These are phyloP conservation scores for Potamilus streckersoni DNA, from an alignment of 1,140 invertebrate species.

Conservation along the genomic window DNA sequence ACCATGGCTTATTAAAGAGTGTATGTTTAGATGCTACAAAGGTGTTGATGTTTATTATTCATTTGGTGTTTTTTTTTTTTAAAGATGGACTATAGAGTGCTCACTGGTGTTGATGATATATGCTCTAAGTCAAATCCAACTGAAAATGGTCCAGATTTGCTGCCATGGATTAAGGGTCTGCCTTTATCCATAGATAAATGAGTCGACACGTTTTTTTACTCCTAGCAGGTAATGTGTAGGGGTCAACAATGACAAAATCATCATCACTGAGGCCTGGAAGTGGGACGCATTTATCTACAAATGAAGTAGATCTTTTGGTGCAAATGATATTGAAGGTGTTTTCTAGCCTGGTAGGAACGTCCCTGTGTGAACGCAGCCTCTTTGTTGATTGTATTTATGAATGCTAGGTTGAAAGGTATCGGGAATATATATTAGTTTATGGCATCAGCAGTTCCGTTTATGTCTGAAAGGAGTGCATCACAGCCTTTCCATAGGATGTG, in stretches of 20 bases:
- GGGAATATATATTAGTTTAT: no score
- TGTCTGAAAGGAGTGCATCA: no score
- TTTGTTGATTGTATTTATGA: slow-evolving; percentile 1
- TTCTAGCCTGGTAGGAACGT: not conserved
- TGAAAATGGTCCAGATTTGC: not conserved
- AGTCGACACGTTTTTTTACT: not conserved
- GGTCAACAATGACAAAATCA: slow-evolving; percentile 1
- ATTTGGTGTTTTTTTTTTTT: not conserved
- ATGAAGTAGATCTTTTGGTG: not conserved
- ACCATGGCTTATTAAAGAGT: not conserved
- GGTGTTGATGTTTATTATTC: not conserved
- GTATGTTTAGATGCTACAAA: slow-evolving; percentile 2
- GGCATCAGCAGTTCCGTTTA: no score
- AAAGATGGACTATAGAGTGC: slow-evolving; percentile 1
- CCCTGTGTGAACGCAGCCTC: not conserved
- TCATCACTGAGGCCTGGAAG: not conserved
- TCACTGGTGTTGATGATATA: not conserved
- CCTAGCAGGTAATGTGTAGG: not conserved
- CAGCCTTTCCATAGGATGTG: no score
- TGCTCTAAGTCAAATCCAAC: not conserved
- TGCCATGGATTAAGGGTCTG: not conserved
- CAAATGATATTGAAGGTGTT: not conserved
- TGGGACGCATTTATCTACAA: not conserved
- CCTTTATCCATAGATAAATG: slow-evolving; percentile 6
- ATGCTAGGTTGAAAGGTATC: not conserved